phyloP scores from a whole-genome alignment of 2,113 vertebrate genomes.

The Epinephelus lanceolatus region DNA sequence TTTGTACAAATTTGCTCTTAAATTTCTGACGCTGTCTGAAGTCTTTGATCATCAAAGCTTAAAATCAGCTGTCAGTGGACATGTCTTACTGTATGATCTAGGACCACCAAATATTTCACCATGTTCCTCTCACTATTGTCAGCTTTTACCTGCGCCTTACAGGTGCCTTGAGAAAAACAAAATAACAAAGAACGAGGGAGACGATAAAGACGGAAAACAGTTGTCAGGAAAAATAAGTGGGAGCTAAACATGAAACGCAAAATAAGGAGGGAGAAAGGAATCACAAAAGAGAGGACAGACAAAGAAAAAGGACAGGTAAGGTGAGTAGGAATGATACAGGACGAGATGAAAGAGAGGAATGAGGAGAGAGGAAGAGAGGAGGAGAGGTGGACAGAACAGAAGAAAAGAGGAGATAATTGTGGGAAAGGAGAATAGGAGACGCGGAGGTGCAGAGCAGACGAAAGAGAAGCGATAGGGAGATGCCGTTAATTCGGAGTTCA shows the following conservation, averaged over 20 bases:
- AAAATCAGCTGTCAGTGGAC: neutral
- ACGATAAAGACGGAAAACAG: neutral
- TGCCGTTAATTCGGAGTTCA: slow-evolving; percentile 76
- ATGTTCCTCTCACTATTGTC: neutral
- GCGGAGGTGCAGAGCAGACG: slow-evolving; percentile 36
- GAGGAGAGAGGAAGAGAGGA: neutral
- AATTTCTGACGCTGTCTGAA: neutral
- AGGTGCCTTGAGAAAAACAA: neutral
- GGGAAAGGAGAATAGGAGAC: slow-evolving; percentile 37
- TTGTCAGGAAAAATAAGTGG: neutral
- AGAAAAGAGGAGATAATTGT: slow-evolving; percentile 20
- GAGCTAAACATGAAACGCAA: neutral
- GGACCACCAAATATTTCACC: neutral
- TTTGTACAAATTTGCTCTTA: neutral
- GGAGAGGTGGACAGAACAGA: slow-evolving; percentile 17
- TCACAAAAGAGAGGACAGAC: slow-evolving; percentile 11
- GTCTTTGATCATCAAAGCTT: neutral
- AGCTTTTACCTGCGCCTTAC: neutral
- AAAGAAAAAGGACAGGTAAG: neutral
- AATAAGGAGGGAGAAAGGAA: neutral
- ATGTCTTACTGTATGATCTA: neutral
- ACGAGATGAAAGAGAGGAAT: slow-evolving; percentile 9
- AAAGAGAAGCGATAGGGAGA: slow-evolving; percentile 62
- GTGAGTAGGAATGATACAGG: neutral
- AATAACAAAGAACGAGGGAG: slow-evolving; percentile 1